These are phyloP conservation scores for Setipinna tenuifilis DNA, from an alignment of 2,797 vertebrate species.

Conservation along the genomic window DNA sequence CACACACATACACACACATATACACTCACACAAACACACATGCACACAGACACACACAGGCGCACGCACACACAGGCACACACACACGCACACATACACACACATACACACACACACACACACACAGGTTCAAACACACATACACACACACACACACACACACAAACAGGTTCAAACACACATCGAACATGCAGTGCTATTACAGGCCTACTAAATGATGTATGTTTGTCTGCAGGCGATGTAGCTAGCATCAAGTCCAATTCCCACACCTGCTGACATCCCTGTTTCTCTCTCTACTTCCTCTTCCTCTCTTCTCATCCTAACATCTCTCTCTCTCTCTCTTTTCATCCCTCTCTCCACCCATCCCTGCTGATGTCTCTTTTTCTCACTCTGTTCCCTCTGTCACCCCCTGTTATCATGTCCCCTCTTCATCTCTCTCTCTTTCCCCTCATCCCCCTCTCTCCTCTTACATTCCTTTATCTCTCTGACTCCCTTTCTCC, in stretches of 20 bases:
- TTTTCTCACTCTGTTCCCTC: neutral
- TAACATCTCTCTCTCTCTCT: neutral
- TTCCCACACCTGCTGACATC: conserved; percentile 2
- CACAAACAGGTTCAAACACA: neutral
- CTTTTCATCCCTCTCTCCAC: neutral
- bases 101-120: neutral
- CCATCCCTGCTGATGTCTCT: neutral
- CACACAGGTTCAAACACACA: neutral
- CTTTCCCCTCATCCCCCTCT: neutral
- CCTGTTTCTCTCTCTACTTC: neutral
- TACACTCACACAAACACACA: neutral
- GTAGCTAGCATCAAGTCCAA: neutral
- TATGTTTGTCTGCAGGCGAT: conserved; percentile 1
- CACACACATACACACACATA: neutral
- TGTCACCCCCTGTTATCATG: neutral
- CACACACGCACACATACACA: neutral
- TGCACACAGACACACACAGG: neutral
- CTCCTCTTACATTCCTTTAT: neutral
- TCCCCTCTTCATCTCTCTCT: neutral
- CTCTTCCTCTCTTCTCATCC: no score
- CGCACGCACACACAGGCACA: neutral
- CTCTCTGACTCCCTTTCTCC: neutral
- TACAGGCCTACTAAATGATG: neutral
- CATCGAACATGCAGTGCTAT: neutral
- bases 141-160: neutral